Base-by-base conservation (phyloP, 2,797 vertebrate species). In the Apogon talboti region DNA sequence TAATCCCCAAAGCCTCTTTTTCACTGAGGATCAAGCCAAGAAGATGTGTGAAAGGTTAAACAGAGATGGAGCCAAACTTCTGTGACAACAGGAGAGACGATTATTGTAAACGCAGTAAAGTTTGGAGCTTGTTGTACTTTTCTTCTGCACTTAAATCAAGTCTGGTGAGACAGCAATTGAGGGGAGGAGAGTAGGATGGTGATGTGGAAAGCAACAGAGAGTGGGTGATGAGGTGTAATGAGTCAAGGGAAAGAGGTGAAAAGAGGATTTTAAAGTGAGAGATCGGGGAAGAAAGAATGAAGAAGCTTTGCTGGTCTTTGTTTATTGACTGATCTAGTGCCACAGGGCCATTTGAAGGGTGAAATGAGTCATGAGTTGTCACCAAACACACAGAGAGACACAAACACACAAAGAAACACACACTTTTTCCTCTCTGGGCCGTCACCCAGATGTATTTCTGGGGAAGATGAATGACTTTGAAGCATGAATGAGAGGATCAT, bases 1-100 rank as follows among this genome's bases (percentile, higher is more conserved):
- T 91, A 92, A 91, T 92, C 89, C 82, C 78, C 55, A 84, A 81
- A 88, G 85, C 86, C 75, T 87, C 82, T 82, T 86, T 87, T 83
- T 90, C 78, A 51, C 66, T 28, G 48, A 66, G 84, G 81, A 85
- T 87, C 37, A 75, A 82, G 71, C 81, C 74, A 57, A 72, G 80
- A 67, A 74, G 76, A 68, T 72, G 78, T 79, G 68, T 74, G 80
- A 85, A 75, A 79, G 83, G 87, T 90, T 90, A 83, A 88, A 86
- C 81, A 76, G 81, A 85, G 79, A 90, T 61, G 58, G 80, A 77
- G 71, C 59, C 72, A 58, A 82, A 79, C 49, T 74, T 77, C 45
- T 43, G 66, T 41, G 76, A 75, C 74, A 76, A 78, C 65, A 74
- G 76, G 65, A 76, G 78, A 78, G 45, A 61, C 40, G 16, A 79